Base-by-base conservation (phyloP, 1,140 invertebrate genomes). In the Geopemphigus sp. region DNA sequence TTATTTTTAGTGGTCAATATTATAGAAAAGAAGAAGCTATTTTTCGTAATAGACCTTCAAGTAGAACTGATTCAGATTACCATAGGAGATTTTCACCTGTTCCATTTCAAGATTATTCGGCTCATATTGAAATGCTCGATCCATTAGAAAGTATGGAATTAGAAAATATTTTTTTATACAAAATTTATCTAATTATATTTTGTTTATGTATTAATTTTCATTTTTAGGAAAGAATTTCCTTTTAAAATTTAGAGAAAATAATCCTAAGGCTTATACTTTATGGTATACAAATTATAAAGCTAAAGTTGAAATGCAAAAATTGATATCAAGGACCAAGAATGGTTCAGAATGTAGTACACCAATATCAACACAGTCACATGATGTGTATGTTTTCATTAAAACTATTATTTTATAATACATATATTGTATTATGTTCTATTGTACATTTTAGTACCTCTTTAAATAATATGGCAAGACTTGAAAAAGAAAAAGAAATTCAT, bases 41-140 rank as follows among this genome's bases (percentile, higher is more conserved):
- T 57, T 74, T 57, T 82, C 84, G 83, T 59, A 85, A 84, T 11
- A 82, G 84, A 45, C 85, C 85, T 5, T 83, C 85, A 12, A 85
- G 84, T 81, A 81, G 85, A 76, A 73, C 82, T 57, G 84, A 84
- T 32, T 80, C 83, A 50, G 83, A 84, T 80, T 83, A 84, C 24
- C 82, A 82, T 29, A 81, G 82, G 59, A 59, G 64, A 45, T 63
- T 47, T 64, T 81, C 66, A 53, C 70, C 70, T 53, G 39, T 56
- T 45, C 70, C 53, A 26, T 26, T 66, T 39, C 70, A 74, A 78
- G 66, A 56, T 66, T 78, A 53, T 63, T 24, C 53, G 29, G 45
- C 53, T 64, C 73, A 61, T 54, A 70, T 66, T 50, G 66, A 64
- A 50, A 64, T 57, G 53, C 81, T 56, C 29, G 53, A 66, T 39